These are phyloP conservation scores for Scarus forsteni DNA, from an alignment of 2,797 vertebrate species.

Conservation along the genomic window DNA sequence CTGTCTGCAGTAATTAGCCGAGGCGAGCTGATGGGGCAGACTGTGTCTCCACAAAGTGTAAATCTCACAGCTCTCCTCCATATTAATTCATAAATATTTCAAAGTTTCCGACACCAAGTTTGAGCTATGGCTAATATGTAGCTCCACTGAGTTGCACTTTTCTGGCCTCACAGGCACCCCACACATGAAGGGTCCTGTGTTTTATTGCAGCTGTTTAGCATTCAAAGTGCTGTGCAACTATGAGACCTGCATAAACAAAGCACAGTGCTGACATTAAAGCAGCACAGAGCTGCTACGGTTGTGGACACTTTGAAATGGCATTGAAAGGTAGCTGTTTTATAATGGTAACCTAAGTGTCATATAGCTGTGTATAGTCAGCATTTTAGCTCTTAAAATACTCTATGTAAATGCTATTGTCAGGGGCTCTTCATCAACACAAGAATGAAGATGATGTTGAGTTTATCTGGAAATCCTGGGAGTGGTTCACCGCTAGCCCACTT, in stretches of 20 bases:
- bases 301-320: constrained; percentile 15
- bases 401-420: too few species aligned
- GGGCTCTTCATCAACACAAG: too few species aligned
- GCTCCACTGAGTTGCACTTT: constrained; percentile 34
- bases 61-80: constrained; percentile 46
- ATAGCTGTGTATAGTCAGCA: constrained; percentile 6
- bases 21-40: constrained; percentile 33
- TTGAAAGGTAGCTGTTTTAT: constrained; percentile 12
- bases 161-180: constrained; percentile 48
- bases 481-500: too few species aligned
- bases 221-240: constrained; percentile 34
- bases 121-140: constrained; percentile 55
- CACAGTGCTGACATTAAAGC: constrained; percentile 39
- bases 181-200: constrained; percentile 49
- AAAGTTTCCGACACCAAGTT: constrained; percentile 47
- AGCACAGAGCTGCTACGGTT: constrained; percentile 6
- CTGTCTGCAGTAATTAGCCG: constrained; percentile 56
- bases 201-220: constrained; percentile 63
- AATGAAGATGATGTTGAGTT: too few species aligned
- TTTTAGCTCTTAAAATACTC: constrained; percentile 1
- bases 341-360: constrained; percentile 11
- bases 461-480: too few species aligned
- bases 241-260: constrained; percentile 48
- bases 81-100: constrained; percentile 64
- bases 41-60: constrained; percentile 49